Conservation (phyloP, 30 jellyfish, hydroid and myxozoan species). For the Pseudorhiza aurosa region DNA sequence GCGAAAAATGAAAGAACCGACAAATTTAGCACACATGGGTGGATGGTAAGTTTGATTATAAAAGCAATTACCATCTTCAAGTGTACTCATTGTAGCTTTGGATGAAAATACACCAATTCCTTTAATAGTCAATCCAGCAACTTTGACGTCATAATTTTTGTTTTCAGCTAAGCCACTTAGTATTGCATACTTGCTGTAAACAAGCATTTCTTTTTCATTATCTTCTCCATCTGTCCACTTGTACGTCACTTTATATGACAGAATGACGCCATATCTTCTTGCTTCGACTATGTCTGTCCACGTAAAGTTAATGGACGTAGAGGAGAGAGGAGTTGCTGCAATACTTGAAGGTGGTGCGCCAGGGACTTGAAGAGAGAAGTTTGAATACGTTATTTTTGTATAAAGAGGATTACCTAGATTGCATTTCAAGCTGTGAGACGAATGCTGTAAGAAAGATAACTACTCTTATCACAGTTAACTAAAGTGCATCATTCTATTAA, state of each 20-base stretch:
- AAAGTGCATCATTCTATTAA: no score
- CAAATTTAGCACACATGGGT: no score
- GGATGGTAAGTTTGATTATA: no score
- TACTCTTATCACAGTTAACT: no score
- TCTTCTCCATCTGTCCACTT: constrained; percentile 47
- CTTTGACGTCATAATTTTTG: constrained; percentile 32
- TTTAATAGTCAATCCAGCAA: constrained; percentile 56
- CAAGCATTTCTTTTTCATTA: neutral
- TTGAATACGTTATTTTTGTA: no score
- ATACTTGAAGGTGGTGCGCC: constrained; percentile 38
- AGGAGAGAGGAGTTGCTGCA: constrained; percentile 1
- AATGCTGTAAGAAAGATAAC: no score
- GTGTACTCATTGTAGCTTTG: neutral
- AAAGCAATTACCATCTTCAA: constrained; percentile 8
- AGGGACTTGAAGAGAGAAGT: no score
- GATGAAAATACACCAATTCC: constrained; percentile 39
- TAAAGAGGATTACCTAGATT: no score
- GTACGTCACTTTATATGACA: constrained; percentile 16
- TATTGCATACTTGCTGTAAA: neutral
- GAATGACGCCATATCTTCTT: constrained; percentile 19
- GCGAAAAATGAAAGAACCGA: no score
- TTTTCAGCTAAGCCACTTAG: constrained; percentile 13
- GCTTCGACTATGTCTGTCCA: constrained; percentile 41
- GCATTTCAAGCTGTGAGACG: no score
- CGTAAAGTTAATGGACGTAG: constrained; percentile 13